A percentile compares a stretch with the other conserved stretches of the same genome.
Conservation (phyloP, 2,888 invertebrate genomes). For the Lycocerus yunnanus region DNA sequence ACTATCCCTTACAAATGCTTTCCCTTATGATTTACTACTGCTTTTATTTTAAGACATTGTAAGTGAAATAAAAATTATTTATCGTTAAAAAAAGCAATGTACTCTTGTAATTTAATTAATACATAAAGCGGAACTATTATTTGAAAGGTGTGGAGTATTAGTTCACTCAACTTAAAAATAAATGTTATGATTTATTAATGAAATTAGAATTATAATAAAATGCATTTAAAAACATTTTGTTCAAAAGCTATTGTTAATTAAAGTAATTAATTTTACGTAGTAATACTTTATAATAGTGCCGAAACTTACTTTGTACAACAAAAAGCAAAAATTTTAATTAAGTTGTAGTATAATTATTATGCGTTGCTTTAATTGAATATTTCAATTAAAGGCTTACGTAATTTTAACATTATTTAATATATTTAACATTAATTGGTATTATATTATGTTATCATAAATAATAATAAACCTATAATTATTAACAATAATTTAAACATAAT, state of each 20-base stretch:
- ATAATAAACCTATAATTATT: neutral
- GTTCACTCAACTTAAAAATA: too few species aligned
- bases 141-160: too few species aligned
- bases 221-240: neutral
- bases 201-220: too few species aligned
- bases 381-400: neutral
- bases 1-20: neutral
- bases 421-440: neutral
- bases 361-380: neutral
- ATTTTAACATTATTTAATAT: neutral
- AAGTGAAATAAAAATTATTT: neutral
- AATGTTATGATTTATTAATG: too few species aligned
- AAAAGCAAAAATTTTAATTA: neutral
- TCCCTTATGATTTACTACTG: neutral
- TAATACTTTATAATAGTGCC: neutral
- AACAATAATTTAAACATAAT: neutral
- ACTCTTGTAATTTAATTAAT: too few species aligned
- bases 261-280: neutral
- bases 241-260: neutral
- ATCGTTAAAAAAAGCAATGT: neutral
- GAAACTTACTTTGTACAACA: neutral
- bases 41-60: neutral
- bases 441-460: neutral
- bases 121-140: too few species aligned
- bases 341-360: neutral